Evolutionary conservation across 2,888 invertebrate species (phyloP).

Genomic region (Luperina testacea): DNA sequence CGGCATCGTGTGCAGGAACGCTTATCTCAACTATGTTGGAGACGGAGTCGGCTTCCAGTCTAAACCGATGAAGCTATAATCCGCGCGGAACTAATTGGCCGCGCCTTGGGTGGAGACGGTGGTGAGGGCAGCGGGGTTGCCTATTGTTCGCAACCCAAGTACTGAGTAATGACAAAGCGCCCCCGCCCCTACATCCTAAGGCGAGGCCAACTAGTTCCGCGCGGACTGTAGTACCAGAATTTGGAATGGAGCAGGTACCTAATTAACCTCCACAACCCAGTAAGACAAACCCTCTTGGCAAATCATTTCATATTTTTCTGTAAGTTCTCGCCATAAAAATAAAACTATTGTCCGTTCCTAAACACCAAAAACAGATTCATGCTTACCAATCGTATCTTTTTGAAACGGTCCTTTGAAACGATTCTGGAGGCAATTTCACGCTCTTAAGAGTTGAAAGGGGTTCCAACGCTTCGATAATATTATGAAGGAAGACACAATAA

Average conservation of each 20-base stretch:
- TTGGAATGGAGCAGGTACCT: background rate
- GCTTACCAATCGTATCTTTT: constrained; percentile 14
- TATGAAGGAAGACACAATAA: constrained; percentile 2
- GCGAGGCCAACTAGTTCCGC: too few species aligned
- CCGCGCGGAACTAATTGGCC: too few species aligned
- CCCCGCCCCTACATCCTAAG: too few species aligned
- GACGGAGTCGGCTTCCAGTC: too few species aligned
- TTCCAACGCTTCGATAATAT: constrained; percentile 9
- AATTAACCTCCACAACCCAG: background rate
- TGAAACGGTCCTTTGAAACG: constrained; percentile 19
- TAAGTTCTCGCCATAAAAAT: background rate
- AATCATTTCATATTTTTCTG: background rate
- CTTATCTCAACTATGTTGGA: background rate
- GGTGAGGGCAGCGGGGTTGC: too few species aligned
- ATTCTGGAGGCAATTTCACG: constrained; percentile 36
- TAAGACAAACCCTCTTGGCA: background rate
- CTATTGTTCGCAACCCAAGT: too few species aligned
- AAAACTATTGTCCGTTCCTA: background rate
- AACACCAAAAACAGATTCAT: background rate
- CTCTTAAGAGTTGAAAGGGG: constrained; percentile 20
- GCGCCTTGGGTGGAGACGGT: too few species aligned
- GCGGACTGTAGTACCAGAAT: background rate
- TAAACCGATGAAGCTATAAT: too few species aligned
- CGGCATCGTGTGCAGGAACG: too few species aligned
- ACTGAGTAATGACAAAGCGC: too few species aligned